Percentiles rank a stretch among this genome's conserved stretches.
Evolutionary conservation across 35 echinoderm and acorn worm genomes (phyloP).

Genomic region (Nesometra sesokonis): DNA sequence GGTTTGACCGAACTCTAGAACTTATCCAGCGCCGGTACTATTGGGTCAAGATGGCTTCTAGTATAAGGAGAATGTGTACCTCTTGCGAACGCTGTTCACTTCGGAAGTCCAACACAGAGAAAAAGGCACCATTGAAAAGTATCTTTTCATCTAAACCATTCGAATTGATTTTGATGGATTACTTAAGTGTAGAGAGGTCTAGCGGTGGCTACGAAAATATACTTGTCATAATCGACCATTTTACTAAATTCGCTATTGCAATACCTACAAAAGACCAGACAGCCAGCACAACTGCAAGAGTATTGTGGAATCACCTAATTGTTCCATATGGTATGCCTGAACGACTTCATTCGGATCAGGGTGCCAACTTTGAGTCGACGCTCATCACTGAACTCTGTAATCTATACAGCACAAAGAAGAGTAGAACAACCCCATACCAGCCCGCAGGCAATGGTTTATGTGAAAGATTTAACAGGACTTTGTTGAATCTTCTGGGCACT

Average conservation of each 20-base stretch:
- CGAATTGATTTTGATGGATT: constrained; percentile 43
- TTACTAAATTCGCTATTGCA: constrained; percentile 64
- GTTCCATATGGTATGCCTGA: background rate
- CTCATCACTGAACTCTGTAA: constrained; percentile 10
- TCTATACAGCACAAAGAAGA: background rate
- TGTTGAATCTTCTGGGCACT: constrained; percentile 22
- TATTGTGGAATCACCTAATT: background rate
- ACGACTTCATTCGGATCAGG: constrained; percentile 11
- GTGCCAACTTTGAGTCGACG: constrained; percentile 6
- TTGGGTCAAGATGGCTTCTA: constrained; percentile 33
- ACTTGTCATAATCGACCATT: constrained; percentile 58
- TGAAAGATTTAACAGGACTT: constrained; percentile 23
- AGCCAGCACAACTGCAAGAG: constrained; percentile 2
- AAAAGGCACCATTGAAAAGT: constrained; percentile 22
- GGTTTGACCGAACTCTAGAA: constrained; percentile 19
- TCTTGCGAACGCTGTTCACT: constrained; percentile 27
- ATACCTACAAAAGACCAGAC: constrained; percentile 49
- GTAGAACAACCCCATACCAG: constrained; percentile 20
- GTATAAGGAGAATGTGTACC: constrained; percentile 3
- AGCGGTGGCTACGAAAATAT: constrained; percentile 51
- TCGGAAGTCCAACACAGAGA: constrained; percentile 5
- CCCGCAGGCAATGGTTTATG: constrained; percentile 22
- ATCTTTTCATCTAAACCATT: constrained; percentile 40
- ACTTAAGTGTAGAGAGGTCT: constrained; percentile 33
- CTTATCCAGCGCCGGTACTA: constrained; percentile 17